Evolutionary conservation across 2,888 invertebrate species (phyloP), one percentile per base, ranked within the genome.

Genomic region (Zhengitettix transpicula): DNA sequence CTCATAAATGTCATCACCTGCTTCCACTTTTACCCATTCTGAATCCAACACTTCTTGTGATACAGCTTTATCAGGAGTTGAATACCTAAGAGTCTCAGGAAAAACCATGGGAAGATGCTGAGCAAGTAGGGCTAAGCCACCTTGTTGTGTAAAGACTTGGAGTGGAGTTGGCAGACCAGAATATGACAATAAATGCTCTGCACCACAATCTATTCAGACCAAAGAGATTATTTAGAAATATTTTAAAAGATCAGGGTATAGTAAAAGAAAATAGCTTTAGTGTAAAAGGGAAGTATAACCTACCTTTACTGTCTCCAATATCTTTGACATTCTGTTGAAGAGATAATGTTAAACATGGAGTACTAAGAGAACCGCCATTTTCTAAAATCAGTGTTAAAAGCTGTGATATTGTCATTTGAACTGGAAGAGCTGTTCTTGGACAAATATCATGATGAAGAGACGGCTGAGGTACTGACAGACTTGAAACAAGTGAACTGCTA

Each of bases 51-150:
- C 58, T 54, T 62, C 64, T 10, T 60, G 61, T 8, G 55, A 60
- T 1, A 51, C 28, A 12, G 58, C 58, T 60, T 60, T 62, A 47
- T 57, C 64, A 28, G 62, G 58, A n/a, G 60, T 52, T 10, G 59
- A 59, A 40, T 60, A 62, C 15, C 65, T 59, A 47, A 62, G 51
- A 14, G 79, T 75, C 64, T 92, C 89, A 9, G 92, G 90, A 75
- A 89, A 91, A 16, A 94, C 85, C 0, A 92, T 81, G 1, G 94
- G 94, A 68, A 96, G 77, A 66, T 92, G 87, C 68, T 89, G 87
- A 0, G 95, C 94, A 62, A 96, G 76, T 61, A 94, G 77, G 14
- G 91, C 91, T 60, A 96, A 78, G 1, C 95, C 95, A 60, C 94
- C 94, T 65, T 87, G 84, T 63, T 84, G 82, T 58, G 92, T 91